A percentile compares a stretch with the other conserved stretches of the same genome.
phyloP scores from a whole-genome alignment of 2,888 invertebrate species.

The Agrotis segetum region DNA sequence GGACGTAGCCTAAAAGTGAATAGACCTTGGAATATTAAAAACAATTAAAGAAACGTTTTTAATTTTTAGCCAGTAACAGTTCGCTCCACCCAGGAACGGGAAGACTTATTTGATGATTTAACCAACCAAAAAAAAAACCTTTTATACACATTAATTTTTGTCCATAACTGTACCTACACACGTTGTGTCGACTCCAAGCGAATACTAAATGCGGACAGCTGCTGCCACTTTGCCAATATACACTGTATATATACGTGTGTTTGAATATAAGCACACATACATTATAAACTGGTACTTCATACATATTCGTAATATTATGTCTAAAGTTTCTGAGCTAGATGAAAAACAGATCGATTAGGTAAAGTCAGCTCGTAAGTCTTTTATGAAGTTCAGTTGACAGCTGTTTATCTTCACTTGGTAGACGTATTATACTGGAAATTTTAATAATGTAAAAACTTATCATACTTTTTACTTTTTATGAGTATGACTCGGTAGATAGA shows the following conservation, averaged over 20 bases:
- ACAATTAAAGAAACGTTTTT: no score
- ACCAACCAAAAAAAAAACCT: no score
- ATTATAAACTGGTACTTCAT: no score
- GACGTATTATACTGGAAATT: no score
- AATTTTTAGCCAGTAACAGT: no score
- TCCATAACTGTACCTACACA: conserved; percentile 10
- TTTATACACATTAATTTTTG: background rate
- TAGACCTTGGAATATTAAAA: no score
- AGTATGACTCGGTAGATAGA: no score
- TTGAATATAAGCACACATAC: background rate
- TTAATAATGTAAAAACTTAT: no score
- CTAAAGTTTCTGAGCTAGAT: conserved; percentile 18
- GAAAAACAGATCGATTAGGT: conserved; percentile 17
- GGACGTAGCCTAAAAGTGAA: no score
- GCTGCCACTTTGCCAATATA: conserved; percentile 25
- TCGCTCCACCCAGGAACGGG: no score
- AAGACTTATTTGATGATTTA: no score
- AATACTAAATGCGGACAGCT: conserved; percentile 45
- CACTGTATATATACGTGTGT: background rate
- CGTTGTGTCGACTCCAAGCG: conserved; percentile 37
- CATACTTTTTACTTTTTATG: no score
- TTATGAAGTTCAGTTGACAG: background rate
- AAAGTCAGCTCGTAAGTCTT: background rate
- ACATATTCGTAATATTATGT: background rate
- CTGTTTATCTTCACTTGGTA: background rate